Evolutionary conservation across 2,113 vertebrate genomes (phyloP).

Genomic region (Pipra filicauda): DNA sequence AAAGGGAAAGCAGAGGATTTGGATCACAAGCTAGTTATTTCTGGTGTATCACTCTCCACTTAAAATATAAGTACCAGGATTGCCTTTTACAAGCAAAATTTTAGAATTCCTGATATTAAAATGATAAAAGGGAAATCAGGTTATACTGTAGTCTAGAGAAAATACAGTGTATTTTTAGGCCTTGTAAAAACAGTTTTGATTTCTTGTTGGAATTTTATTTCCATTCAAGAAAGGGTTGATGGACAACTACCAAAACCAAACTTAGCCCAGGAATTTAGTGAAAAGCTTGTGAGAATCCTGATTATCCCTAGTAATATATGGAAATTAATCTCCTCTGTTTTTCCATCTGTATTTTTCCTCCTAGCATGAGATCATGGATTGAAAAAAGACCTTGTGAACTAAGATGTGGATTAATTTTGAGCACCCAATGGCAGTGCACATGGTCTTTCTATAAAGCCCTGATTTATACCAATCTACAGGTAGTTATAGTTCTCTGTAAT

Average conservation of each 20-base stretch:
- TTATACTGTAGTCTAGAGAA: background rate
- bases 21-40: background rate
- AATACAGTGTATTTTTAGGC: background rate
- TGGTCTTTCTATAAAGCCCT: background rate
- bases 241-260: background rate
- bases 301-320: background rate
- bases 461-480: background rate
- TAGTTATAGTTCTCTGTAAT: background rate
- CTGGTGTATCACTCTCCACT: background rate
- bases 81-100: background rate
- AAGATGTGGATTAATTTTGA: background rate
- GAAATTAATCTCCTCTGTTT: background rate
- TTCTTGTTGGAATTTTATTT: constrained; percentile 7
- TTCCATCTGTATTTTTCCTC: background rate
- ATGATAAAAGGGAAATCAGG: background rate
- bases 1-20: background rate
- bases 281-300: background rate
- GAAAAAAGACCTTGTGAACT: background rate
- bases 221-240: background rate
- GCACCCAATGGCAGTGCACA: background rate
- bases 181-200: background rate
- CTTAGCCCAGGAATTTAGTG: background rate
- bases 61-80: background rate
- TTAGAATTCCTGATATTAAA: background rate
- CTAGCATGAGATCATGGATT: background rate